Evolutionary conservation across 2,113 vertebrate genomes (phyloP).

Genomic region (Gyps fulvus): DNA sequence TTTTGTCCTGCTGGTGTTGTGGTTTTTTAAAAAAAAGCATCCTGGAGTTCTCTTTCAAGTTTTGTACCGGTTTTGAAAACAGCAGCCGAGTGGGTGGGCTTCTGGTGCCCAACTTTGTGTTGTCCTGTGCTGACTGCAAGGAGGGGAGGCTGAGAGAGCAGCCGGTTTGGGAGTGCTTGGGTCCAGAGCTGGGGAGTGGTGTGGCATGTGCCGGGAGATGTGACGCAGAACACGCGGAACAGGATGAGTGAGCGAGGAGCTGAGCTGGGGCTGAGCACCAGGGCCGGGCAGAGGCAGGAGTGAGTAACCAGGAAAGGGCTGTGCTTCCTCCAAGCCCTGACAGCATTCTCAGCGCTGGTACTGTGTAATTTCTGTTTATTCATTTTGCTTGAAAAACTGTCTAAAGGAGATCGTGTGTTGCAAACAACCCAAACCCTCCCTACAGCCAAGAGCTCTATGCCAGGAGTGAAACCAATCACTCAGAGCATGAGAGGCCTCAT

Average conservation of each 20-base stretch:
- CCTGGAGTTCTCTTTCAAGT: not conserved
- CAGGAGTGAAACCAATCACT: not conserved
- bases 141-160: not conserved
- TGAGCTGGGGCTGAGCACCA: not conserved
- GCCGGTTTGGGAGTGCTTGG: rapidly evolving
- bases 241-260: not conserved
- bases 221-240: not conserved
- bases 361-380: not conserved
- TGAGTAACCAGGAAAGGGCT: not conserved
- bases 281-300: not conserved
- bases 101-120: not conserved
- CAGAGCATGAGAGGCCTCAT: not conserved
- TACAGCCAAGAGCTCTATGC: rapidly evolving
- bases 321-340: not conserved
- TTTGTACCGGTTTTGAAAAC: not conserved
- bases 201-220: not conserved
- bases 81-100: rapidly evolving
- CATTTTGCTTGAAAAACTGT: not conserved
- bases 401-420: not conserved
- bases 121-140: not conserved
- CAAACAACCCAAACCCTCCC: not conserved
- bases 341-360: rapidly evolving
- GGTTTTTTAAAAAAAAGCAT: not conserved
- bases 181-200: not conserved
- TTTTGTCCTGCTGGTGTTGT: not conserved